Conservation (phyloP, 30 jellyfish, hydroid and myxozoan genomes). For the Rhopilema esculentum region DNA sequence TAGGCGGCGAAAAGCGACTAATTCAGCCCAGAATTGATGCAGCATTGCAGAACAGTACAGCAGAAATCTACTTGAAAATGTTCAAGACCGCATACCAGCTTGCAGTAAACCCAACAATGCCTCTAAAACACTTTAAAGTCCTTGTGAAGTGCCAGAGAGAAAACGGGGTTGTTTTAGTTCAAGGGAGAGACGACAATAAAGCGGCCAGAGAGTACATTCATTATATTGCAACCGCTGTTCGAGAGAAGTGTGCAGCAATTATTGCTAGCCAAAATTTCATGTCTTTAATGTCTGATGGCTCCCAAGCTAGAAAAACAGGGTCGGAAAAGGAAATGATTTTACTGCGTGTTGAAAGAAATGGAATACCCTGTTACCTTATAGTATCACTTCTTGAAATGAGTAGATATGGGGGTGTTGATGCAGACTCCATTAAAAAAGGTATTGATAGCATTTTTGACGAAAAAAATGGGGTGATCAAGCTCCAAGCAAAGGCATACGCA, state of each 20-base stretch:
- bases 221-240: conserved; percentile 30
- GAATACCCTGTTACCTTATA: conserved; percentile 54
- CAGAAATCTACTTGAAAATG: conserved; percentile 60
- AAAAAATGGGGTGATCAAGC: neutral
- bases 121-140: conserved; percentile 62
- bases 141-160: conserved; percentile 63
- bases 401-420: conserved; percentile 67
- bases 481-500: conserved; percentile 17
- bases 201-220: conserved; percentile 61
- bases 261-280: conserved; percentile 46
- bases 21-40: conserved; percentile 40
- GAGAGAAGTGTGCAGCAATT: conserved; percentile 46
- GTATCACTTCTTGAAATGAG: conserved; percentile 63
- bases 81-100: conserved; percentile 56
- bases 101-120: conserved; percentile 66
- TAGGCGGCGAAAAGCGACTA: conserved; percentile 17
- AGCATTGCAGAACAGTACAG: conserved; percentile 29
- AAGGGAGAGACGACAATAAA: conserved; percentile 49
- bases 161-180: conserved; percentile 61
- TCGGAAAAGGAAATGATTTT: conserved; percentile 53
- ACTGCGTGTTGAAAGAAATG: conserved; percentile 59
- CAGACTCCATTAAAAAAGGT: conserved; percentile 48
- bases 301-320: conserved; percentile 71
- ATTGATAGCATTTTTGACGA: conserved; percentile 25
- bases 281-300: conserved; percentile 56